Evolutionary conservation across 92 coral and sea anemone species (phyloP).

Genomic region (Phenganax marumi): DNA sequence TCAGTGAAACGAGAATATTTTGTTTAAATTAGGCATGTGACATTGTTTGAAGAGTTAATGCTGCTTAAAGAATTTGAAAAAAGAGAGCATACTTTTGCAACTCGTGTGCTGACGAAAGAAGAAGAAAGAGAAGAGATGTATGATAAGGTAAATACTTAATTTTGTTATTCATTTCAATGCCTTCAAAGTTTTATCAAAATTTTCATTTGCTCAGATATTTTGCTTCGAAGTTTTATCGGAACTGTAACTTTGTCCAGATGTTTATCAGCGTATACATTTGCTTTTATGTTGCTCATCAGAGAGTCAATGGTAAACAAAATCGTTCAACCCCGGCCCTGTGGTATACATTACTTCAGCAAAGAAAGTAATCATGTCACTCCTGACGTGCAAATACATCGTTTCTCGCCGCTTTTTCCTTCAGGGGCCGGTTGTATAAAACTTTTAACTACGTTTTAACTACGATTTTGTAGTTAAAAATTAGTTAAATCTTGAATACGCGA

Average conservation of each 20-base stretch:
- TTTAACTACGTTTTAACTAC: too few relatives aligned
- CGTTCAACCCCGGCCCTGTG: too few relatives aligned
- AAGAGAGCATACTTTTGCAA: slow-evolving; percentile 92
- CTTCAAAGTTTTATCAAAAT: background rate
- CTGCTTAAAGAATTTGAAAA: slow-evolving; percentile 96
- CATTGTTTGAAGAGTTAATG: slow-evolving; percentile 95
- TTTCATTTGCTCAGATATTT: background rate
- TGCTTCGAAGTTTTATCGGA: background rate
- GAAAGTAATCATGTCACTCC: background rate
- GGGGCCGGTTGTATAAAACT: too few relatives aligned
- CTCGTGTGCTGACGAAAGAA: slow-evolving; percentile 85
- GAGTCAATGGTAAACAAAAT: too few relatives aligned
- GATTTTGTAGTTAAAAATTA: too few relatives aligned
- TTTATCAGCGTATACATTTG: background rate
- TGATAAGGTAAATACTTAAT: slow-evolving; percentile 69
- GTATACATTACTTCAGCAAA: too few relatives aligned
- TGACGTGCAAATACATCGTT: background rate
- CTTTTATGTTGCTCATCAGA: too few relatives aligned
- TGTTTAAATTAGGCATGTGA: slow-evolving; percentile 72
- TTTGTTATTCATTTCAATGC: background rate
- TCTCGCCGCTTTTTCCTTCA: slow-evolving; percentile 10
- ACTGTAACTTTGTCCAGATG: background rate
- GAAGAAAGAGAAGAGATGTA: slow-evolving; percentile 92
- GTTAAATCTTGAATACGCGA: too few relatives aligned
- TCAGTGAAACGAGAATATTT: background rate